A percentile compares a stretch with the other conserved stretches of the same genome.
Conservation (phyloP, 1,140 invertebrate species). For the Ericerus pela region DNA sequence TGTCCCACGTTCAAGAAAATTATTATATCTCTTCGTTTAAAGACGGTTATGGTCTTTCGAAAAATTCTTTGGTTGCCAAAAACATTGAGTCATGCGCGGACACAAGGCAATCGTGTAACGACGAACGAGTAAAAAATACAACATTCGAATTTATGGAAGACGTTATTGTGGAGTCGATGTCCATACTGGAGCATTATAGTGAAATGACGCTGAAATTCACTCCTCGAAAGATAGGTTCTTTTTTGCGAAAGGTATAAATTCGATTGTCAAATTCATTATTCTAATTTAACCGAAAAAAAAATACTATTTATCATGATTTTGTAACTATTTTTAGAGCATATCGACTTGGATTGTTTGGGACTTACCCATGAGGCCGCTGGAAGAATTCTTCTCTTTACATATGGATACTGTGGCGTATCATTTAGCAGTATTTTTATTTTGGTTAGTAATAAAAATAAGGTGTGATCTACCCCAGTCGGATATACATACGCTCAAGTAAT, state of each 20-base stretch:
- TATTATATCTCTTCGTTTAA: background rate
- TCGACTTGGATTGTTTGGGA: background rate
- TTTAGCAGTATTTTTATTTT: slow-evolving; percentile 6
- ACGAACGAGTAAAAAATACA: background rate
- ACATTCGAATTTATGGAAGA: slow-evolving; percentile 1
- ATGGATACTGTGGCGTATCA: background rate
- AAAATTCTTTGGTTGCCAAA: background rate
- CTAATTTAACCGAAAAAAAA: background rate
- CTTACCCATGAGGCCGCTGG: background rate
- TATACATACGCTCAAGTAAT: too few relatives aligned
- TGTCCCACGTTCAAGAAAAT: background rate
- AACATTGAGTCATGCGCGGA: background rate
- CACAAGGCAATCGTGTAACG: background rate
- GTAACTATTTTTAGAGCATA: background rate
- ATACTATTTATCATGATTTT: background rate
- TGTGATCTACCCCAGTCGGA: too few relatives aligned
- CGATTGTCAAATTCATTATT: background rate
- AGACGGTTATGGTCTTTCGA: background rate
- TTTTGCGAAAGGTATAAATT: background rate
- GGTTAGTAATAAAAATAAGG: background rate
- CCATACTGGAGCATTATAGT: background rate
- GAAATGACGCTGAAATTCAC: slow-evolving; percentile 4
- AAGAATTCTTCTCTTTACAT: background rate
- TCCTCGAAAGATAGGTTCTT: background rate
- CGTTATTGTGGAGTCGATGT: background rate